Conservation (phyloP, 1,140 invertebrate species). For the Penaeus vannamei region DNA sequence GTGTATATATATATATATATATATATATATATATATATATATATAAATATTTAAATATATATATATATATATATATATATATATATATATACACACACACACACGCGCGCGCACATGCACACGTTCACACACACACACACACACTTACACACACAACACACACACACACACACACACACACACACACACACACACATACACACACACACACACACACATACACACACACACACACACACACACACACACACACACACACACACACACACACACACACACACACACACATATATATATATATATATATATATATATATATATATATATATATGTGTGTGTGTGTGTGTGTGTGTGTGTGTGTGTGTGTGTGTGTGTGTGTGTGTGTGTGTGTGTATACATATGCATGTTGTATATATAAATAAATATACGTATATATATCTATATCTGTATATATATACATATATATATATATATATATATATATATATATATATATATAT, state of each 20-base stretch:
- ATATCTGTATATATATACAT: conserved; percentile 39
- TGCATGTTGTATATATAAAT: conserved; percentile 26
- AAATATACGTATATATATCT: conserved; percentile 21
- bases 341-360: not conserved
- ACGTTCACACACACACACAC: no score
- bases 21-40: not conserved
- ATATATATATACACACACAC: not conserved
- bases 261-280: not conserved
- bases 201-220: not conserved
- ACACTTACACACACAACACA: not conserved
- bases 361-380: not conserved
- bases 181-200: not conserved
- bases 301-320: conserved; percentile 33
- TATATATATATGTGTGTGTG: not conserved
- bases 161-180: not conserved
- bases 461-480: conserved; percentile 17
- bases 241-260: not conserved
- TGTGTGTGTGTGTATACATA: not conserved
- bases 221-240: not conserved
- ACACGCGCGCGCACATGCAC: no score
- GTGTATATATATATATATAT: not conserved
- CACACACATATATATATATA: conserved; percentile 2
- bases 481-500: not conserved
- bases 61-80: not conserved
- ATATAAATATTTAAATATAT: not conserved